These are phyloP conservation scores for Hanleya hanleyi DNA, from an alignment of 2,888 invertebrate species.

Conservation along the genomic window DNA sequence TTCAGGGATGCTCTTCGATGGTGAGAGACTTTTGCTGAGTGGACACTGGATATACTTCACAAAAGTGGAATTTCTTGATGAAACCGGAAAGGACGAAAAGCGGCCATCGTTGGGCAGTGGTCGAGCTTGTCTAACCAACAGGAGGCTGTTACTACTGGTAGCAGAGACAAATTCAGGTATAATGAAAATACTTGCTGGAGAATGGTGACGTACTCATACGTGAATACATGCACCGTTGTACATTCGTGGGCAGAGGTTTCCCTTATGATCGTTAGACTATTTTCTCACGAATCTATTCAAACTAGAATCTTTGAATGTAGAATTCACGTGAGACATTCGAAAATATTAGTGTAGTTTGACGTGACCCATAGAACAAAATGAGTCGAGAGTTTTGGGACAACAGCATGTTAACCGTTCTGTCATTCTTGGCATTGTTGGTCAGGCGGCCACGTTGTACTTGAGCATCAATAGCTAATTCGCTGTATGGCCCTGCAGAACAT, in stretches of 20 bases:
- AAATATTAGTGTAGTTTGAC: too few species aligned
- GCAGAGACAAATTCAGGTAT: conserved; percentile 59
- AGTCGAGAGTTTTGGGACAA: too few species aligned
- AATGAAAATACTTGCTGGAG: too few species aligned
- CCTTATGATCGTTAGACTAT: background rate
- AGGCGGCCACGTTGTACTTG: too few species aligned
- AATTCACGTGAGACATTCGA: too few species aligned
- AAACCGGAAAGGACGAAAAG: conserved; percentile 45
- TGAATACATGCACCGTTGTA: background rate
- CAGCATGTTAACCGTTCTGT: too few species aligned
- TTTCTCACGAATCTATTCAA: background rate
- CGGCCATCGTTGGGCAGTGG: conserved; percentile 60
- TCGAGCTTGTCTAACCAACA: conserved; percentile 60
- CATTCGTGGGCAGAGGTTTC: background rate
- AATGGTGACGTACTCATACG: background rate
- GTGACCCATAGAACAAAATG: too few species aligned
- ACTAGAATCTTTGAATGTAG: too few species aligned
- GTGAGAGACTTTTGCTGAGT: conserved; percentile 58
- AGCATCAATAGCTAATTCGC: too few species aligned
- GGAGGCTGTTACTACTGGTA: conserved; percentile 56
- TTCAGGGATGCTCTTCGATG: conserved; percentile 64
- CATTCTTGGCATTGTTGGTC: too few species aligned
- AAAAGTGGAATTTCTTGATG: conserved; percentile 58
- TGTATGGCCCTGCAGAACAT: too few species aligned
- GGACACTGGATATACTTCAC: conserved; percentile 63